Percentiles rank a stretch among this genome's conserved stretches.
Evolutionary conservation across 2,113 vertebrate genomes (phyloP).

Genomic region (Oreochromis spilurus): DNA sequence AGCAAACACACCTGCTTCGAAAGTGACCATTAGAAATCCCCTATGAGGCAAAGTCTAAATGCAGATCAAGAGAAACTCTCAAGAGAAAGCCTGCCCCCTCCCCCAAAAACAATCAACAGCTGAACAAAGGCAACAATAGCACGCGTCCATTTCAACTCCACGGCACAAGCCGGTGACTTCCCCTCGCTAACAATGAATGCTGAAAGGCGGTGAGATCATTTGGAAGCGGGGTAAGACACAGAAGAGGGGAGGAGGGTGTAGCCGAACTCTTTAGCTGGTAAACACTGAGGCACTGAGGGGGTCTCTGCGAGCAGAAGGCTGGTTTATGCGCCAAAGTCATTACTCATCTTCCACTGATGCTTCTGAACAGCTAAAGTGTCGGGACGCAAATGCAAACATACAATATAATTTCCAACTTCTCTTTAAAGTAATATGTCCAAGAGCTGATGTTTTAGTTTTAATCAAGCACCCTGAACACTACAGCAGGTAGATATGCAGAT

Average conservation of each 20-base stretch:
- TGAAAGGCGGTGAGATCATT: slow-evolving; percentile 13
- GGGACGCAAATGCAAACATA: rapidly evolving
- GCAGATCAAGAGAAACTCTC: slow-evolving; percentile 25
- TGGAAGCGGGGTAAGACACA: background rate
- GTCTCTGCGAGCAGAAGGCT: background rate
- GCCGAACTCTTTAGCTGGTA: background rate
- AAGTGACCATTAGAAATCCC: background rate
- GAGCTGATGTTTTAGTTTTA: rapidly evolving
- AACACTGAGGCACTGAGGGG: background rate
- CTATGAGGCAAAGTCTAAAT: background rate
- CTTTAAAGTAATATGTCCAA: background rate
- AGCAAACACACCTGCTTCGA: slow-evolving; percentile 22
- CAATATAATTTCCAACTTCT: background rate
- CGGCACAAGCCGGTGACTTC: slow-evolving; percentile 47
- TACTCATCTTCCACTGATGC: background rate
- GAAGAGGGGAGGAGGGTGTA: background rate
- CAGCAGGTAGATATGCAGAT: background rate
- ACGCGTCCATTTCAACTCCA: background rate
- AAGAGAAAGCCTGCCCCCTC: slow-evolving; percentile 1
- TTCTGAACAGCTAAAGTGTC: background rate
- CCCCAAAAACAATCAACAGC: slow-evolving; percentile 19
- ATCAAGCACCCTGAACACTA: background rate
- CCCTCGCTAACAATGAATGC: slow-evolving; percentile 37
- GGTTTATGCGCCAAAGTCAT: background rate
- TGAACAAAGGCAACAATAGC: slow-evolving; percentile 43